A percentile compares a stretch with the other conserved stretches of the same genome.
These are phyloP conservation scores for Palaemon carinicauda DNA, from an alignment of 1,140 invertebrate species.

Conservation along the genomic window DNA sequence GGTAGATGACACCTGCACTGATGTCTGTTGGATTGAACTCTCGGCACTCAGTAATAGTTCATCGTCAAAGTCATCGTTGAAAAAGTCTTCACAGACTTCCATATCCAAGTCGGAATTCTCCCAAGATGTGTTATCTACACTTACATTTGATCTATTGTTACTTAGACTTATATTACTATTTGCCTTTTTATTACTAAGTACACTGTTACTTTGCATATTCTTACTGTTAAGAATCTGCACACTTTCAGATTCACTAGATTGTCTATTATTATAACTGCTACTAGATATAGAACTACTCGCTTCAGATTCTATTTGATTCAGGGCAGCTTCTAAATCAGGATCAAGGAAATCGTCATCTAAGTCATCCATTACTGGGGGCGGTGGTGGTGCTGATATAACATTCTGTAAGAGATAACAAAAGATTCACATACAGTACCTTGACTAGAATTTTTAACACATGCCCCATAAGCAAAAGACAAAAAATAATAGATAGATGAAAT, in stretches of 20 bases:
- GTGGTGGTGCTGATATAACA: background rate
- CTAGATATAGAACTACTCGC: background rate
- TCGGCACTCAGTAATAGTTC: background rate
- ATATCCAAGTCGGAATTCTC: background rate
- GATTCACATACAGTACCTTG: too few species aligned
- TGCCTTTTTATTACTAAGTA: background rate
- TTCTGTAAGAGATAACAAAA: background rate
- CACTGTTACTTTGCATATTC: background rate
- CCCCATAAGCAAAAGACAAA: too few species aligned
- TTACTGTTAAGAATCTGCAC: too few species aligned
- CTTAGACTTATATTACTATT: background rate
- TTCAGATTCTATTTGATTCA: background rate
- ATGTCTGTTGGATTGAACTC: background rate
- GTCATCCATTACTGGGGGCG: background rate
- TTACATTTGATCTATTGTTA: background rate
- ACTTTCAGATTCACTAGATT: too few species aligned
- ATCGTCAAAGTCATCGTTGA: background rate
- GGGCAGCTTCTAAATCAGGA: background rate
- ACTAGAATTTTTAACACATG: too few species aligned
- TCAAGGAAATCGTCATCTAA: constrained; percentile 16
- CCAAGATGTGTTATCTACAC: background rate
- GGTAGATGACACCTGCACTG: background rate
- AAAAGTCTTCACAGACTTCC: background rate
- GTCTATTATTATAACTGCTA: background rate
- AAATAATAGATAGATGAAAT: too few species aligned